These are phyloP conservation scores for Drosophila merina DNA, from an alignment of 2,888 invertebrate species.

Conservation along the genomic window DNA sequence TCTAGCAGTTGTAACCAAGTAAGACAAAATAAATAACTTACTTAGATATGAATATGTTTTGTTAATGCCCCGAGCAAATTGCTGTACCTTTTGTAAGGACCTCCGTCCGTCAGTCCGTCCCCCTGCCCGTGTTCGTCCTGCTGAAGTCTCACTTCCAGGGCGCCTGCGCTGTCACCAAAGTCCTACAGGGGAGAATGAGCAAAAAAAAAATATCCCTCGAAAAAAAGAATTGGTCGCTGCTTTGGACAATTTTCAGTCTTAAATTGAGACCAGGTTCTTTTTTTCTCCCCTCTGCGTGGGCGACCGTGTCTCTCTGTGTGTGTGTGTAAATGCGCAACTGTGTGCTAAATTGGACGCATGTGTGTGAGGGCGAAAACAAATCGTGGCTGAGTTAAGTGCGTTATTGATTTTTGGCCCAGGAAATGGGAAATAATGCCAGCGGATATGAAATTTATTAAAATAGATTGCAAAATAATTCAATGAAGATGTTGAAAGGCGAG, in stretches of 20 bases:
- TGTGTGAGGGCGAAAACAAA: slow-evolving; percentile 58
- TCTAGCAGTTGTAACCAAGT: slow-evolving; percentile 29
- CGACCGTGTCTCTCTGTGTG: slow-evolving; percentile 12
- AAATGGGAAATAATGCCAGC: slow-evolving; percentile 54
- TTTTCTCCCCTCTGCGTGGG: slow-evolving; percentile 1
- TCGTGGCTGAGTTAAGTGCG: slow-evolving; percentile 53
- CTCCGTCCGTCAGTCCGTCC: slow-evolving; percentile 9
- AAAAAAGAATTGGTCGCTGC: slow-evolving; percentile 42
- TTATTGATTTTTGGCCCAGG: slow-evolving; percentile 67
- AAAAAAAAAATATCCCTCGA: slow-evolving; percentile 52
- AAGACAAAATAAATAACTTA: slow-evolving; percentile 39
- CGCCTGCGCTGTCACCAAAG: slow-evolving; percentile 60
- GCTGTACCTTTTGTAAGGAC: slow-evolving; percentile 52
- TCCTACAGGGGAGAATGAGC: slow-evolving; percentile 10
- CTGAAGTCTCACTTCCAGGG: slow-evolving; percentile 61
- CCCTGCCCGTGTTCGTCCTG: background rate
- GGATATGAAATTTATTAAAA: slow-evolving; percentile 70
- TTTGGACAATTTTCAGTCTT: slow-evolving; percentile 45
- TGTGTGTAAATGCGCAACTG: slow-evolving; percentile 13
- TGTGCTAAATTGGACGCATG: slow-evolving; percentile 29
- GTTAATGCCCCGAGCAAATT: slow-evolving; percentile 39
- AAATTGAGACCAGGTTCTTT: slow-evolving; percentile 51
- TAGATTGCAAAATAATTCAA: slow-evolving; percentile 74
- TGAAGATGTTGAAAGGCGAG: slow-evolving; percentile 49
- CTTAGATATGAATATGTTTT: slow-evolving; percentile 43